phyloP scores from a whole-genome alignment of 2,797 vertebrate species.

The Ctenosaura bakeri region DNA sequence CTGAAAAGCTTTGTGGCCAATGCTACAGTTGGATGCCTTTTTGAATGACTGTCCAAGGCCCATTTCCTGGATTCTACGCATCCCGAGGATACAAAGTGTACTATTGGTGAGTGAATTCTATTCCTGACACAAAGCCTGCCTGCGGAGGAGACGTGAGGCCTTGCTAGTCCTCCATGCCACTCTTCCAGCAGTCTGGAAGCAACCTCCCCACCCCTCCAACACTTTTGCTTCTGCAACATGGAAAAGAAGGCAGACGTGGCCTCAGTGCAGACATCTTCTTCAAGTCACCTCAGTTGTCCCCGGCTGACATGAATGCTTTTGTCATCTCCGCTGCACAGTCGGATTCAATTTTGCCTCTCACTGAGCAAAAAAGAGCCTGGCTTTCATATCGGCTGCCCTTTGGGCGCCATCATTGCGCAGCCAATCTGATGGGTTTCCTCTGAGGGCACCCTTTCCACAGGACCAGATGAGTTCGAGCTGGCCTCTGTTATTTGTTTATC shows the following conservation, averaged over 20 bases:
- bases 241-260: neutral
- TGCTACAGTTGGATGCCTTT: too few relatives aligned
- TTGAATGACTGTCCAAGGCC: too few relatives aligned
- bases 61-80: too few relatives aligned
- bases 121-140: too few relatives aligned
- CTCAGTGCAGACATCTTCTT: conserved; percentile 9
- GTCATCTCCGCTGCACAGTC: neutral
- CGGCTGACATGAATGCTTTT: accelerated
- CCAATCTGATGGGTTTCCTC: conserved; percentile 25
- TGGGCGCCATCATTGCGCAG: accelerated
- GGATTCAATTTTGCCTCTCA: neutral
- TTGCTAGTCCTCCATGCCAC: too few relatives aligned
- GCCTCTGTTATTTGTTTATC: conserved; percentile 28
- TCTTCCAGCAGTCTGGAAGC: too few relatives aligned
- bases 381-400: neutral
- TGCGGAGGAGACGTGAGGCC: too few relatives aligned
- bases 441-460: conserved; percentile 42
- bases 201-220: neutral
- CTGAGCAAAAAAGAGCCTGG: neutral
- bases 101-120: too few relatives aligned
- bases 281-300: neutral
- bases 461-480: conserved; percentile 29
- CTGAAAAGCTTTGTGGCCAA: too few relatives aligned
- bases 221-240: neutral
- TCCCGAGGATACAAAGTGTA: too few relatives aligned